Base-by-base conservation (phyloP, 2,113 vertebrate genomes). In the Oryzias javanicus region DNA sequence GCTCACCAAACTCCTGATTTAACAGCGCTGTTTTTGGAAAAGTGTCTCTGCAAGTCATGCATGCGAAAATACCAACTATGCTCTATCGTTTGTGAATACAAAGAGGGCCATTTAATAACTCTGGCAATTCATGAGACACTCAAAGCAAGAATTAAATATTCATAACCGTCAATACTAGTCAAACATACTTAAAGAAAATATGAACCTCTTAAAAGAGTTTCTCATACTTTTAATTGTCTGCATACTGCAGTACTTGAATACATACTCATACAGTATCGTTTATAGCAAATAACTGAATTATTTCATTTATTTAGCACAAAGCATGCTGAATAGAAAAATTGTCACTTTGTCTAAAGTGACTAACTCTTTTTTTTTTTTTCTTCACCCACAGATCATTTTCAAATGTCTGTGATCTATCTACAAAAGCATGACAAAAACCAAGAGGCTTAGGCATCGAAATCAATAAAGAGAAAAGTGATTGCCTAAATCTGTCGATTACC, bases 231-330 rank as follows among this genome's bases (percentile, higher is more conserved):
- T 80, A 87, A 88, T 84, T 85, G 86, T 91, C 91, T 91, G 91
- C 90, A 90, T 85, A 91, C 82, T 90, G 90, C 91, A 91, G 89
- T 91, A 92, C 90, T 90, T 79, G 78, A 87, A 89, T 88, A 89
- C 84, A 91, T 91, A 91, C 89, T 90, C 88, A 90, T 92, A 91
- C 88, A 92, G 90, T 91, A 92, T 90, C 70, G 86, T 91, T 89
- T 89, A 89, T 90, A 87, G 85, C 90, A 88, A 90, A 91, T 92
- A 91, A 90, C 88, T 88, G 85, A 88, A 90, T 90, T 89, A 89
- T 88, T 90, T 90, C 72, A 84, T 88, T 88, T 86, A 87, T 80
- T 89, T 90, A 91, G 88, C 89, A 92, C 90, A 92, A 88, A 86
- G 88, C 90, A 92, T 91, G 91, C 91, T 89, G 75, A 84, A 88